phyloP scores from a whole-genome alignment of 2,888 invertebrate species.

The Ormyrus thymus region DNA sequence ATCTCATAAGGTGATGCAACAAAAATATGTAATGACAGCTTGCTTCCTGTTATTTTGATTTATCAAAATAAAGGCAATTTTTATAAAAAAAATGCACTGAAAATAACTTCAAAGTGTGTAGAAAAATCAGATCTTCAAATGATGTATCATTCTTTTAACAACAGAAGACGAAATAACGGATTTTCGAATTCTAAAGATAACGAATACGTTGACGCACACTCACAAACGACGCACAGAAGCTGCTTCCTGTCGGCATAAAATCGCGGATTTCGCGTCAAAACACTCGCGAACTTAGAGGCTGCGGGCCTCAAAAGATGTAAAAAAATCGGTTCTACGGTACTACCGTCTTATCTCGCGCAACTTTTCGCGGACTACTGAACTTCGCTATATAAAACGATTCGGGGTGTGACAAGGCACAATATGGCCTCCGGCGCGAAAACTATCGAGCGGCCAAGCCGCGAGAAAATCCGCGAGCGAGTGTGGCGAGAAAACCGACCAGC shows the following conservation, averaged over 20 bases:
- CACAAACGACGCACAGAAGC: conserved; percentile 45
- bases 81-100: not conserved
- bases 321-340: conserved; percentile 6
- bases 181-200: too few species aligned
- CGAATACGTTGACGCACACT: conserved; percentile 40
- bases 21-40: conserved; percentile 5
- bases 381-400: too few species aligned
- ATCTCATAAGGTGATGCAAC: conserved; percentile 3
- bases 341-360: not conserved
- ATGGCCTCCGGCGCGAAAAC: too few species aligned
- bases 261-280: not conserved
- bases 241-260: conserved; percentile 42
- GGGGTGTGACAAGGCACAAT: too few species aligned
- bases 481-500: not conserved
- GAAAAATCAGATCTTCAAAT: too few species aligned
- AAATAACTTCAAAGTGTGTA: too few species aligned
- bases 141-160: too few species aligned
- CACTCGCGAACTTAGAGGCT: not conserved
- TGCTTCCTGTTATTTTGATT: conserved; percentile 13
- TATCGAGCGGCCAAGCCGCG: not conserved
- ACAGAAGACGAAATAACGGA: too few species aligned
- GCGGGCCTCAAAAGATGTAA: not conserved
- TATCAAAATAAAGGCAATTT: too few species aligned
- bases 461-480: conserved; percentile 6
- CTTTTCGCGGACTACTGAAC: not conserved